Evolutionary conservation across 2,113 vertebrate species (phyloP), one percentile per base, ranked within the genome.

Genomic region (Lethenteron camtschaticum): DNA sequence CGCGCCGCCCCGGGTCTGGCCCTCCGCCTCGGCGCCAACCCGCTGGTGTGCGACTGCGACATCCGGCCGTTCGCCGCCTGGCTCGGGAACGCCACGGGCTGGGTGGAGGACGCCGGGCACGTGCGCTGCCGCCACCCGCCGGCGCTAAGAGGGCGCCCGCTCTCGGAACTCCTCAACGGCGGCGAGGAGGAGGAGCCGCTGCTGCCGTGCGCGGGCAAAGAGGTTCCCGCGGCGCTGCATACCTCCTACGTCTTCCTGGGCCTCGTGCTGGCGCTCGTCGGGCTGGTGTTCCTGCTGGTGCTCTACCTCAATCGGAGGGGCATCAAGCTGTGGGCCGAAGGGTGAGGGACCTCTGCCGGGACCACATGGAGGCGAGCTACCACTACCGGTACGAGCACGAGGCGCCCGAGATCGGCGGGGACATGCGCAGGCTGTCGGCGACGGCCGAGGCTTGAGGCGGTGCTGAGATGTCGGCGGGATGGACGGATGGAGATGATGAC

Each of bases 301-400:
- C 86, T 99, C 75, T 99, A 95, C 79, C 81, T 99, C 76, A 99
- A 99, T 82, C 83, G 90, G 71, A 96, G 92, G n/a, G 94, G 94
- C 70, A 96, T 99, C 79, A 99, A 96, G 80, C 87, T 87, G 75
- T 99, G 94, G 94, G 86, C 96, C 69, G 87, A 95, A 76, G 96
- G 79, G 89, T 96, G 78, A 80, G 94, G 77, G 94, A 99, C 68
- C 90, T 92, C 68, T 99, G 92, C 78, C 84, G 91, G 79, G 94
- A 99, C 82, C 94, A 96, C 78, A 95, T 99, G 92, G 94, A 96
- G 76, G 92, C n/a, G 14, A 66, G 92, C 7, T 99, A 99, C 78
- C 90, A 99, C 78, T 99, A 99, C 82, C 83, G 90, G 78, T 99
- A 97, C 0, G 94, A 97, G 20, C 63, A 66, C 63, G 63, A 66